phyloP scores from a whole-genome alignment of 2,888 invertebrate species.

The Sialis fuliginosa region DNA sequence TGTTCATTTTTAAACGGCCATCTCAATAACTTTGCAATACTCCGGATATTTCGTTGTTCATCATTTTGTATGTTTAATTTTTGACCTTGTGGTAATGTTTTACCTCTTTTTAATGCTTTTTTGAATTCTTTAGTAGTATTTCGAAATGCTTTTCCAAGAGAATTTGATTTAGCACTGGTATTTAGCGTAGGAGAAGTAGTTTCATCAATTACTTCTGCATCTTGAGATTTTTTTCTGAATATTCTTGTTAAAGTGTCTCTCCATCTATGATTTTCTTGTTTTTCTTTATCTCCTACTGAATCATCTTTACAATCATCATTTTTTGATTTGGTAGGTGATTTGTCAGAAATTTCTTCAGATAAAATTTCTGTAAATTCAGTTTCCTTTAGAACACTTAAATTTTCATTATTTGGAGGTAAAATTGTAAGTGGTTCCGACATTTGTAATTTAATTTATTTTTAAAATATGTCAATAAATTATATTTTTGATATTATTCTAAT shows the following conservation, averaged over 20 bases:
- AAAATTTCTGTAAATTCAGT: too few species aligned
- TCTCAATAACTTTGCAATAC: not conserved
- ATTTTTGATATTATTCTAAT: too few species aligned
- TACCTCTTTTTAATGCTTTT: not conserved
- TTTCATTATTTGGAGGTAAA: too few species aligned
- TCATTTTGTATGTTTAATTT: not conserved
- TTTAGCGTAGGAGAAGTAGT: not conserved
- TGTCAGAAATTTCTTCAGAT: too few species aligned
- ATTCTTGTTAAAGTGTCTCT: slow-evolving; percentile 1
- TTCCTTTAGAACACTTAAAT: too few species aligned
- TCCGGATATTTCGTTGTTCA: not conserved
- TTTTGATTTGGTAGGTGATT: too few species aligned
- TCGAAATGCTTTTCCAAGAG: not conserved
- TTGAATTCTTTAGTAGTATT: not conserved
- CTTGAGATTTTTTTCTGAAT: slow-evolving; percentile 1
- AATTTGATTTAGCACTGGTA: not conserved
- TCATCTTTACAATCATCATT: not conserved
- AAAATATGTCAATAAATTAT: too few species aligned
- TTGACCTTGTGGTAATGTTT: not conserved
- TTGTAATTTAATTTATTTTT: too few species aligned
- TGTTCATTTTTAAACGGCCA: slow-evolving; percentile 1
- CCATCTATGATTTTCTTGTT: not conserved
- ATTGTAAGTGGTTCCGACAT: too few species aligned
- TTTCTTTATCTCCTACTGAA: not conserved
- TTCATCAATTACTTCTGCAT: not conserved